Conservation (phyloP, 2,113 vertebrate genomes). For the Otocyon megalotis region DNA sequence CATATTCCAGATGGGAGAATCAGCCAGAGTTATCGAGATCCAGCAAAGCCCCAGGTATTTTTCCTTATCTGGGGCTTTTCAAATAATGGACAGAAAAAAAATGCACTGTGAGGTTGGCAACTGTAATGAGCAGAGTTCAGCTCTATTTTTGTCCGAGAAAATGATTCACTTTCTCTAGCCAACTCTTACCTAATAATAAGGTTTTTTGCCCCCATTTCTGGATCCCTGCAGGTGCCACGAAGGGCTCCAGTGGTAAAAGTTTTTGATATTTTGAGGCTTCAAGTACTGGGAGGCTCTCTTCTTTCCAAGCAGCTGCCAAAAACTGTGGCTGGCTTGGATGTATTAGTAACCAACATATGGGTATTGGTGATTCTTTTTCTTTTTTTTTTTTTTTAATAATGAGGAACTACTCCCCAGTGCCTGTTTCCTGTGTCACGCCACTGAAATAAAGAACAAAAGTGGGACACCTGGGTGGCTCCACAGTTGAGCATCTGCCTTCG, state of each 20-base stretch:
- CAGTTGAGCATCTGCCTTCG: too few species aligned
- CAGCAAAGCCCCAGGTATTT: not conserved
- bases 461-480: too few species aligned
- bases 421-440: not conserved
- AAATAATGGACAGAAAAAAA: not conserved
- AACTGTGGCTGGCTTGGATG: not conserved
- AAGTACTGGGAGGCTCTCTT: not conserved
- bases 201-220: not conserved
- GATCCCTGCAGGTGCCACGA: not conserved
- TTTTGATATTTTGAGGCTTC: not conserved
- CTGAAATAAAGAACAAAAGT: not conserved
- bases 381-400: not conserved
- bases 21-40: fast-evolving
- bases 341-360: not conserved
- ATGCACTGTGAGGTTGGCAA: fast-evolving
- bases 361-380: not conserved
- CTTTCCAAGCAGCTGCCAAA: too few species aligned
- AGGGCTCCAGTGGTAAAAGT: fast-evolving
- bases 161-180: not conserved
- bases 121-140: not conserved
- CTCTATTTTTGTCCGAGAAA: not conserved
- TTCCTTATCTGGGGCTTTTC: not conserved
- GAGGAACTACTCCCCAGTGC: not conserved
- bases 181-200: not conserved
- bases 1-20: not conserved